Evolutionary conservation across 2,113 vertebrate genomes (phyloP), one percentile per base, ranked within the genome.

Genomic region (Ceyx margarethae): DNA sequence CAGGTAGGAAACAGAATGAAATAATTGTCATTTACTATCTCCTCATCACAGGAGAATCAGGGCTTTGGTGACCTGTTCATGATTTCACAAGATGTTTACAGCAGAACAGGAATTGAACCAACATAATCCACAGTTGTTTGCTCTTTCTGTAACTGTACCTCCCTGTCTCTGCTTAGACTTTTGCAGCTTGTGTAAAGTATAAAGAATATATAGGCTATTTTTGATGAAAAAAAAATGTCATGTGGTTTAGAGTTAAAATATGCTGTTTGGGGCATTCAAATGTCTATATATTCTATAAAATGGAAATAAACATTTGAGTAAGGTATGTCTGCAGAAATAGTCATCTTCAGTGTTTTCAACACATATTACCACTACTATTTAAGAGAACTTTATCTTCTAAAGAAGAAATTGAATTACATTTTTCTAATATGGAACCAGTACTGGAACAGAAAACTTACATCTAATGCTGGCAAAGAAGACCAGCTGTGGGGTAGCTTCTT

Each of bases 41-140:
- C 51, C 53, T 21, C n/a, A 42, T 53, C 77, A 75, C 35, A 15
- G 13, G 50, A 86, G 21, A 71, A 64, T 46, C 40, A 56, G 77
- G 74, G 57, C 81, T 56, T 86, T 53, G 81, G 45, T 84, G 81
- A 26, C n/a, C 28, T 67, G 15, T 62, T 85, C 11, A 0, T 51
- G 28, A 29, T 87, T 75, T 17, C 2, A 0, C 35, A n/a, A 94
- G 20, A 28, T 72, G 62, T 87, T 78, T 79, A 33, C 2, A 6
- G 65, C 77, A 92, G 66, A 87, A n/a, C 61, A 81, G 74, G 65
- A 94, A 61, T 8, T 72, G 81, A 81, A 84, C n/a, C 69, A 71
- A 33, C 29, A 77, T 11, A 48, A 81, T n/a, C 77, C 81, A 46
- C 11, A 3, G 61, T 9, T 78, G 68, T 69, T 76, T 88, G 68